phyloP scores from a whole-genome alignment of 2,888 invertebrate species.

The Andrena praecox region DNA sequence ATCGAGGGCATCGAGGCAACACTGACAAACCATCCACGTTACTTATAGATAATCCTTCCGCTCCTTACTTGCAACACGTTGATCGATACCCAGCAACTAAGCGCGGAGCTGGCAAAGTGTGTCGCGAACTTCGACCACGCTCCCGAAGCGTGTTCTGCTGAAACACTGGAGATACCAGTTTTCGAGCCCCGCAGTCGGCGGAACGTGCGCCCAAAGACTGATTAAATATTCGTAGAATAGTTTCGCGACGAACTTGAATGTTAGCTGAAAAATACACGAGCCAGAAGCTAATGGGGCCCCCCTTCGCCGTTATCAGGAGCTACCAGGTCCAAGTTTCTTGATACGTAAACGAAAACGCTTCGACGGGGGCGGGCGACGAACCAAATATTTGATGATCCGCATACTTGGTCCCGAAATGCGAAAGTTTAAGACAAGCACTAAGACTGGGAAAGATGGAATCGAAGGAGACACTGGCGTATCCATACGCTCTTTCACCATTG shows the following conservation, averaged over 20 bases:
- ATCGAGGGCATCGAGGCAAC: neutral
- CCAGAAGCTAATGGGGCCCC: neutral
- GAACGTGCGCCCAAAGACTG: too few species aligned
- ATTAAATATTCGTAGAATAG: too few species aligned
- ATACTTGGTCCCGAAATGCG: neutral
- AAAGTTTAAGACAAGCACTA: slow-evolving; percentile 27
- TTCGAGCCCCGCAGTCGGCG: too few species aligned
- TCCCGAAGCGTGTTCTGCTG: neutral
- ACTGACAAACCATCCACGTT: neutral
- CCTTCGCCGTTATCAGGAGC: slow-evolving; percentile 5
- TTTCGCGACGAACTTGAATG: neutral
- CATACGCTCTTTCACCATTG: too few species aligned
- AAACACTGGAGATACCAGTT: neutral
- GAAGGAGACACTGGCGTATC: too few species aligned
- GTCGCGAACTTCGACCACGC: neutral
- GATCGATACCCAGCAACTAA: neutral
- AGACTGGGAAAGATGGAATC: too few species aligned
- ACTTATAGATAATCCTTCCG: neutral
- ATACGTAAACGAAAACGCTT: slow-evolving; percentile 23
- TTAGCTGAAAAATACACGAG: neutral
- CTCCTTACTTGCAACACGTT: neutral
- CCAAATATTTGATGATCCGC: slow-evolving; percentile 54
- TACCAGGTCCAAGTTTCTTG: slow-evolving; percentile 12
- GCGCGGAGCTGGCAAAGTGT: neutral
- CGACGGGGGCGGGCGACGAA: neutral